Evolutionary conservation across 1,140 invertebrate species (phyloP).

Genomic region (Scaptomyza graminum): DNA sequence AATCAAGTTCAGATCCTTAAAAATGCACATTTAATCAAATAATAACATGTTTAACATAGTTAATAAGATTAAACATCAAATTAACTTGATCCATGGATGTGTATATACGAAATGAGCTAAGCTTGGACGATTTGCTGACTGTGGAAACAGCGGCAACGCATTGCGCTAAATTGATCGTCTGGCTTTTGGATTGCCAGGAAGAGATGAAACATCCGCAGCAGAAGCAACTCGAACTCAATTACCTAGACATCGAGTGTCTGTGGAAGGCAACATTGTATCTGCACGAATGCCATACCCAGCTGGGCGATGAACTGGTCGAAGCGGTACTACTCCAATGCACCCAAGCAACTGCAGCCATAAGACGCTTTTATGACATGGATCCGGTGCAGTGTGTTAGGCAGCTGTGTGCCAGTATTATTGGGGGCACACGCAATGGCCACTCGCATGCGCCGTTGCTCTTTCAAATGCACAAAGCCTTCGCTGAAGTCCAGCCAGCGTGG

Average conservation of each 20-base stretch:
- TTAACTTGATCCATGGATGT: conserved; percentile 43
- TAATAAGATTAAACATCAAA: neutral
- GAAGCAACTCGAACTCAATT: conserved; percentile 30
- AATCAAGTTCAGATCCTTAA: neutral
- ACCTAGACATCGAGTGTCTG: conserved; percentile 52
- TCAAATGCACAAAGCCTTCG: conserved; percentile 42
- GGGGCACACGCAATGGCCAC: conserved; percentile 44
- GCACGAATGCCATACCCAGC: conserved; percentile 47
- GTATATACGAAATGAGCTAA: conserved; percentile 55
- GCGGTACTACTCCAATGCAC: conserved; percentile 15
- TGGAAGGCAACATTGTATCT: conserved; percentile 63
- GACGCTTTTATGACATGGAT: conserved; percentile 20
- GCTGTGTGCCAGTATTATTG: conserved; percentile 47
- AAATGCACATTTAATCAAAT: neutral
- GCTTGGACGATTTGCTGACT: conserved; percentile 23
- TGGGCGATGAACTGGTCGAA: conserved; percentile 50
- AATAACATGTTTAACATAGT: conserved; percentile 5
- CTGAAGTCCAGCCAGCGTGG: conserved; percentile 54
- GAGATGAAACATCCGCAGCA: conserved; percentile 9
- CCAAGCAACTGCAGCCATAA: conserved; percentile 7
- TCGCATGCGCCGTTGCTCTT: conserved; percentile 42
- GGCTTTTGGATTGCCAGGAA: conserved; percentile 58
- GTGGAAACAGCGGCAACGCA: conserved; percentile 49
- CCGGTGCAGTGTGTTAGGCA: conserved; percentile 28
- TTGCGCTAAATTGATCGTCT: conserved; percentile 49